Conservation (phyloP, 2,797 vertebrate genomes). For the Muscicapa striata region DNA sequence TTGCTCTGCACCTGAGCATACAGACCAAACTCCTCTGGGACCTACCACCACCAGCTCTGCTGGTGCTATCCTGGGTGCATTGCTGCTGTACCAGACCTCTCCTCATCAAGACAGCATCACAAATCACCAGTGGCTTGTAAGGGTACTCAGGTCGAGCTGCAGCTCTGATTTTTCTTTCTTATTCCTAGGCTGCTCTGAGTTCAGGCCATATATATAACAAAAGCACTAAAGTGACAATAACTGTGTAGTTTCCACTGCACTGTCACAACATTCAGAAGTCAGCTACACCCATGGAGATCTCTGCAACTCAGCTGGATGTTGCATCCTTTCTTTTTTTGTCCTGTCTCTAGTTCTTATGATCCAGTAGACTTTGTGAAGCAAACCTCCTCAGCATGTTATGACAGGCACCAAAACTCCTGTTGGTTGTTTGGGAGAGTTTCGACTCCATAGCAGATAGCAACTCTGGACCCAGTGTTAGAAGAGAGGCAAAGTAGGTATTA, state of each 20-base stretch:
- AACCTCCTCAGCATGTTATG: background rate
- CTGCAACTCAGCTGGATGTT: background rate
- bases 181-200: background rate
- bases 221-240: background rate
- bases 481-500: background rate
- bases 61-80: background rate
- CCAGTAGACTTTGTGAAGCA: background rate
- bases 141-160: background rate
- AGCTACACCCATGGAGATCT: background rate
- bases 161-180: background rate
- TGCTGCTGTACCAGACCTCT: background rate
- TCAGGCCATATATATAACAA: background rate
- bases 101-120: background rate
- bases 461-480: background rate
- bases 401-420: background rate
- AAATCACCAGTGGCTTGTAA: background rate
- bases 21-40: accelerated
- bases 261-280: background rate
- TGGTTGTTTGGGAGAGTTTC: background rate
- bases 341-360: background rate
- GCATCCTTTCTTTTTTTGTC: background rate
- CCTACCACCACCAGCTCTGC: background rate
- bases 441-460: accelerated
- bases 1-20: background rate
- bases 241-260: background rate